Conservation (phyloP, 2,113 vertebrate genomes). For the Monopterus albus region DNA sequence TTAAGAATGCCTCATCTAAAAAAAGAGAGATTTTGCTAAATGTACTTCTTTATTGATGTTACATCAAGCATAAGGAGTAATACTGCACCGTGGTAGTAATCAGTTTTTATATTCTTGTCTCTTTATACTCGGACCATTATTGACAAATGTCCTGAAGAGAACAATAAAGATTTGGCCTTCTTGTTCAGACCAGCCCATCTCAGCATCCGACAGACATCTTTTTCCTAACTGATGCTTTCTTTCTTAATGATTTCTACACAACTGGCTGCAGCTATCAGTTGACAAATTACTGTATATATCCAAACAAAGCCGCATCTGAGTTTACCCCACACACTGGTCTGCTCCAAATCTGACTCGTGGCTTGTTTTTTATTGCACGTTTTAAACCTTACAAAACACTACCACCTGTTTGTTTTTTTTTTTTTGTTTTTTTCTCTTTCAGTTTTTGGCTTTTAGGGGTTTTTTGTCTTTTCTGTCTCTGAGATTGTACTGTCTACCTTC, state of each 20-base stretch:
- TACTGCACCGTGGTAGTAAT: too few relatives aligned
- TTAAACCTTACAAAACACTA: background rate
- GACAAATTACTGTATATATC: background rate
- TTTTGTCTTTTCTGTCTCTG: background rate
- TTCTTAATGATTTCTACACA: conserved; percentile 22
- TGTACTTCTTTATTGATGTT: too few relatives aligned
- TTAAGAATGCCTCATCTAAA: too few relatives aligned
- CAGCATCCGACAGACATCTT: conserved; percentile 5
- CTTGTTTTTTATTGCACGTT: conserved; percentile 1
- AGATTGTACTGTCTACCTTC: background rate
- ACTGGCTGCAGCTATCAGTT: background rate
- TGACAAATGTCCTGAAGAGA: conserved; percentile 12
- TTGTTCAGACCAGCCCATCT: conserved; percentile 21
- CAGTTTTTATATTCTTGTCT: too few relatives aligned
- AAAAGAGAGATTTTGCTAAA: too few relatives aligned
- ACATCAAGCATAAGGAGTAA: too few relatives aligned
- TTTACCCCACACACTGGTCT: background rate
- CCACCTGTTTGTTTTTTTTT: too few relatives aligned
- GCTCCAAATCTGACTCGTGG: background rate
- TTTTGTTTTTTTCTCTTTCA: too few relatives aligned
- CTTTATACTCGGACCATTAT: conserved; percentile 2
- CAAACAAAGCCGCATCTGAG: conserved; percentile 28
- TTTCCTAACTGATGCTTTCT: conserved; percentile 18
- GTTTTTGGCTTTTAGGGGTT: conserved; percentile 12
- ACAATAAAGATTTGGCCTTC: conserved; percentile 21